Evolutionary conservation across 92 coral and sea anemone genomes (phyloP).

Genomic region (Ricordea florida): DNA sequence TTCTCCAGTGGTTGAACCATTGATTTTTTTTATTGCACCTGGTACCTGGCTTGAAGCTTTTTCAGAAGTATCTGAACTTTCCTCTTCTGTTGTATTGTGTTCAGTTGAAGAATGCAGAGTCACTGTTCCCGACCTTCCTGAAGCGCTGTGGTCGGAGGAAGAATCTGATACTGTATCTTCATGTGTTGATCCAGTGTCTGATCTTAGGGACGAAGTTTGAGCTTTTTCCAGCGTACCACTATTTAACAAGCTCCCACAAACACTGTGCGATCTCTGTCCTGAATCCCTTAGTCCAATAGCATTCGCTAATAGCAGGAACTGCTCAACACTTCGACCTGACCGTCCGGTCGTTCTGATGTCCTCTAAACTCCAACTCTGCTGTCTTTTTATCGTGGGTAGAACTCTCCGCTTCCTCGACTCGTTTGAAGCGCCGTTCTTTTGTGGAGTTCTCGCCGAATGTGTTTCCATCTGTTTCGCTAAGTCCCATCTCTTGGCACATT

Average conservation of each 20-base stretch:
- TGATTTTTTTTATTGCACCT: conserved; percentile 13
- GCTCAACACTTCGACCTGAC: neutral
- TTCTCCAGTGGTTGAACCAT: too few relatives aligned
- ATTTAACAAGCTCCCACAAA: too few relatives aligned
- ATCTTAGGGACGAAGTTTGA: too few relatives aligned
- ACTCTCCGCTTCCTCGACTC: conserved; percentile 55
- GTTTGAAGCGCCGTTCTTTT: conserved; percentile 29
- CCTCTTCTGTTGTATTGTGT: conserved; percentile 49
- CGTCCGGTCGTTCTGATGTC: conserved; percentile 57
- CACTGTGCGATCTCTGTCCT: conserved; percentile 10
- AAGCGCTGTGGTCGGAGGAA: neutral
- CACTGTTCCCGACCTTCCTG: neutral
- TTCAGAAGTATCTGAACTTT: too few relatives aligned
- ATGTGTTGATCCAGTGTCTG: too few relatives aligned
- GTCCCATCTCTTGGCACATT: conserved; percentile 89
- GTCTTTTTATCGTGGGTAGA: conserved; percentile 24
- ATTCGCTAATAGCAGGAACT: too few relatives aligned
- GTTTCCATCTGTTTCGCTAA: conserved; percentile 48
- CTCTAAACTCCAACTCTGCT: conserved; percentile 61
- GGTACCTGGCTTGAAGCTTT: too few relatives aligned
- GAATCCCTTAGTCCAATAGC: neutral
- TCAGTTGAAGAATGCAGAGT: conserved; percentile 33
- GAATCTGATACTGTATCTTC: neutral
- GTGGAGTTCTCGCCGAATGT: conserved; percentile 40
- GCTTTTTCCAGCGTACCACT: too few relatives aligned